Evolutionary conservation across 2,113 vertebrate genomes (phyloP).

Genomic region (Megaceryle maxima): DNA sequence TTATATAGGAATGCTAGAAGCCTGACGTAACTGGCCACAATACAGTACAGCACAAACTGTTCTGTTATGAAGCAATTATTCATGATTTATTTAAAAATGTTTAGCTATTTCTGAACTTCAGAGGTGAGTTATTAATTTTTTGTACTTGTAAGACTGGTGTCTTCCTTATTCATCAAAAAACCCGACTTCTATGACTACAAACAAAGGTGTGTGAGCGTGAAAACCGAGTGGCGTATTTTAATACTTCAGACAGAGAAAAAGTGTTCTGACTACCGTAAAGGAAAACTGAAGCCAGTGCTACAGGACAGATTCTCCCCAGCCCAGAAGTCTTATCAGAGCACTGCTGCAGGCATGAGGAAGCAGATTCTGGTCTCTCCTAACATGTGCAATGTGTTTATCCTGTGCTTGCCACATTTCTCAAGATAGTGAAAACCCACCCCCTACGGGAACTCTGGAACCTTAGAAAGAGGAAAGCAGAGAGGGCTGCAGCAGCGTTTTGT

Average conservation of each 20-base stretch:
- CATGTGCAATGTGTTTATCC: fast-evolving
- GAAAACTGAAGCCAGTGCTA: neutral
- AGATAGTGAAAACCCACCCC: neutral
- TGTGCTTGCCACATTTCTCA: neutral
- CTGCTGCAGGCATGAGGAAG: neutral
- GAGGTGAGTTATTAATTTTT: neutral
- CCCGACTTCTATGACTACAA: neutral
- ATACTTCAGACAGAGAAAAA: neutral
- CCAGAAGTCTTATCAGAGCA: neutral
- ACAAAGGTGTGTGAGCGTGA: fast-evolving
- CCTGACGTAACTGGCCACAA: neutral
- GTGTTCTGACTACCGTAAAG: neutral
- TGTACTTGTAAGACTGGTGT: neutral
- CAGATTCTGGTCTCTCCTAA: neutral
- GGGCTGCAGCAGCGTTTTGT: neutral
- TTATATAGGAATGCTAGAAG: neutral
- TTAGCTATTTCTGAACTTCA: neutral
- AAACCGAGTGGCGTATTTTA: neutral
- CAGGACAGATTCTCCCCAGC: neutral
- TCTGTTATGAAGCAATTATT: neutral
- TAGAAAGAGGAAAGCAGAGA: neutral
- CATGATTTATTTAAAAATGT: neutral
- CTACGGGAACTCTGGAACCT: neutral
- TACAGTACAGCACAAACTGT: neutral
- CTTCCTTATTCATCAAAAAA: neutral